Evolutionary conservation across 2,113 vertebrate species (phyloP).

Genomic region (Saguinus midas): DNA sequence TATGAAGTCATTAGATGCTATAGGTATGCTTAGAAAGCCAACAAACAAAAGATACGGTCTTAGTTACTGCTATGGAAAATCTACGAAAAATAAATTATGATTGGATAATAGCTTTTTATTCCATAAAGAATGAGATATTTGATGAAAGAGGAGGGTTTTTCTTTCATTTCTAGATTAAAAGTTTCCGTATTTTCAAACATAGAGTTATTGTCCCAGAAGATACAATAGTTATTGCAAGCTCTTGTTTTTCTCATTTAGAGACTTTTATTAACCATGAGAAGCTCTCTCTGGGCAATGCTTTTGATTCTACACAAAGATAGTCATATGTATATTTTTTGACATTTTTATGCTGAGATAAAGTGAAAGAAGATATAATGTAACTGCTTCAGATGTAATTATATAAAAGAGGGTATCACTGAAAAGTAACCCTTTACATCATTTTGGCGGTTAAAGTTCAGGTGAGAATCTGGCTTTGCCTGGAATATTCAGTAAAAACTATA

Average conservation of each 20-base stretch:
- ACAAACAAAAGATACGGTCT: background rate
- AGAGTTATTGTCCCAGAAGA: slow-evolving; percentile 25
- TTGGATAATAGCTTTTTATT: background rate
- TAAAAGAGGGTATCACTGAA: background rate
- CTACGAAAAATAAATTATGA: background rate
- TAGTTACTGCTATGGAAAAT: slow-evolving; percentile 48
- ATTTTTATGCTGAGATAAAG: slow-evolving; percentile 3
- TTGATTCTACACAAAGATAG: slow-evolving; percentile 15
- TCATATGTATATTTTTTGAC: background rate
- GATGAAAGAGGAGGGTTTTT: background rate
- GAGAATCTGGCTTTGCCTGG: background rate
- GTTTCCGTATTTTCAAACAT: slow-evolving; percentile 11
- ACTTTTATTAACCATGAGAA: slow-evolving; percentile 28
- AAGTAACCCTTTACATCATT: background rate
- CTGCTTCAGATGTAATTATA: slow-evolving; percentile 29
- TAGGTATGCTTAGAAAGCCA: background rate
- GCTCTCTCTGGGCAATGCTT: background rate
- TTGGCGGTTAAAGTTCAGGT: background rate
- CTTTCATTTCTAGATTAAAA: slow-evolving; percentile 32
- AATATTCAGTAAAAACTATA: background rate
- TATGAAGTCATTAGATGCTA: slow-evolving; percentile 1
- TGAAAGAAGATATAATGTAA: slow-evolving; percentile 31
- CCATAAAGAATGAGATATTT: background rate
- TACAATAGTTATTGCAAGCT: slow-evolving; percentile 8
- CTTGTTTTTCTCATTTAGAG: slow-evolving; percentile 4